Evolutionary conservation across 2,888 invertebrate species (phyloP).

Genomic region (Clitarchus hookeri): DNA sequence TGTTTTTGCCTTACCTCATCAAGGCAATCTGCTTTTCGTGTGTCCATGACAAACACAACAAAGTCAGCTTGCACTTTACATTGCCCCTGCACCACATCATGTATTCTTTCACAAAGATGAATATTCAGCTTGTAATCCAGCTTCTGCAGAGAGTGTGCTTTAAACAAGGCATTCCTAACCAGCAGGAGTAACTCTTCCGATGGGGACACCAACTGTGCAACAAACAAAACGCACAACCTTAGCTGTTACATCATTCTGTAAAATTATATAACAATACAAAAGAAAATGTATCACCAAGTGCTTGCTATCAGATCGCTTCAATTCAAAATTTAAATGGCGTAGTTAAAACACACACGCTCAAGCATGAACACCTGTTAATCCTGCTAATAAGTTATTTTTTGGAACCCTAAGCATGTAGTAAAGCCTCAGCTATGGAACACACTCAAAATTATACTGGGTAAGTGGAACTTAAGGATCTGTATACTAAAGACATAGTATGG

Average conservation of each 20-base stretch:
- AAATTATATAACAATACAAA: no score
- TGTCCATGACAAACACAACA: conserved; percentile 24
- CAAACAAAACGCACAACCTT: not conserved
- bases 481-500: no score
- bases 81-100: not conserved
- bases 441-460: no score
- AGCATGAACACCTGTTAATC: no score
- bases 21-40: conserved; percentile 5
- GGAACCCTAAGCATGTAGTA: no score
- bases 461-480: no score
- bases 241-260: not conserved
- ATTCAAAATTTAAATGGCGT: no score
- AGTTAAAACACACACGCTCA: no score
- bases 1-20: not conserved
- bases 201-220: conserved; percentile 18
- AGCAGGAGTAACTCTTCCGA: not conserved
- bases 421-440: no score
- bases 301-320: no score
- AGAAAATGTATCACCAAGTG: no score
- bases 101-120: conserved; percentile 16
- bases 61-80: not conserved
- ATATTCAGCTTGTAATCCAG: not conserved
- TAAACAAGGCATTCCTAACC: conserved; percentile 10
- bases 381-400: no score
- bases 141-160: not conserved